Evolutionary conservation across 64 coral and sea anemone species (phyloP).

Genomic region (Catalaphyllia jardinei): DNA sequence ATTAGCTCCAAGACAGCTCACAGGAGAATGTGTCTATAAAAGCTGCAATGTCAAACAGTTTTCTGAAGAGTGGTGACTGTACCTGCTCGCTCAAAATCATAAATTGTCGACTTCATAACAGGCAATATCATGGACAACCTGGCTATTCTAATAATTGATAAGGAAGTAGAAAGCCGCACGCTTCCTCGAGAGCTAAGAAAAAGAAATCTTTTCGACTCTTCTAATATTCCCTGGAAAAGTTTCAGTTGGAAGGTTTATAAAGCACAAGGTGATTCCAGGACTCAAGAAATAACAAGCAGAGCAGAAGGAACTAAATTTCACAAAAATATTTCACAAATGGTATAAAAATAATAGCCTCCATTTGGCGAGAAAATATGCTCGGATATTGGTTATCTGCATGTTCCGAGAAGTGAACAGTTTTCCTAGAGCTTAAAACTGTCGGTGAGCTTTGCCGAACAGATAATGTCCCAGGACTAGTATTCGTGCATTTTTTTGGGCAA

Average conservation of each 20-base stretch:
- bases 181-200: slow-evolving; percentile 32
- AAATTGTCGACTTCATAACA: background rate
- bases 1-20: slow-evolving; percentile 32
- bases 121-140: background rate
- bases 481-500: too few relatives aligned
- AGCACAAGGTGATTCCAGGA: too few relatives aligned
- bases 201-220: slow-evolving; percentile 26
- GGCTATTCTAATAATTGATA: slow-evolving; percentile 24
- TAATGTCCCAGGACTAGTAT: too few relatives aligned
- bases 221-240: slow-evolving; percentile 9
- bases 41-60: slow-evolving; percentile 46
- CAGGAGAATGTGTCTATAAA: slow-evolving; percentile 44
- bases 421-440: too few relatives aligned
- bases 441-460: too few relatives aligned
- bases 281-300: too few relatives aligned
- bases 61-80: slow-evolving; percentile 23
- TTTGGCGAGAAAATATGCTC: too few relatives aligned
- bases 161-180: background rate
- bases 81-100: slow-evolving; percentile 18
- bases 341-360: too few relatives aligned
- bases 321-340: too few relatives aligned
- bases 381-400: too few relatives aligned
- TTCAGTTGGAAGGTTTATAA: background rate
- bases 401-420: too few relatives aligned
- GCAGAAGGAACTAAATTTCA: too few relatives aligned